Percentiles rank a stretch among this genome's conserved stretches.
These are phyloP conservation scores for Arvicanthis niloticus DNA, from an alignment of 2,113 vertebrate species.

Conservation along the genomic window DNA sequence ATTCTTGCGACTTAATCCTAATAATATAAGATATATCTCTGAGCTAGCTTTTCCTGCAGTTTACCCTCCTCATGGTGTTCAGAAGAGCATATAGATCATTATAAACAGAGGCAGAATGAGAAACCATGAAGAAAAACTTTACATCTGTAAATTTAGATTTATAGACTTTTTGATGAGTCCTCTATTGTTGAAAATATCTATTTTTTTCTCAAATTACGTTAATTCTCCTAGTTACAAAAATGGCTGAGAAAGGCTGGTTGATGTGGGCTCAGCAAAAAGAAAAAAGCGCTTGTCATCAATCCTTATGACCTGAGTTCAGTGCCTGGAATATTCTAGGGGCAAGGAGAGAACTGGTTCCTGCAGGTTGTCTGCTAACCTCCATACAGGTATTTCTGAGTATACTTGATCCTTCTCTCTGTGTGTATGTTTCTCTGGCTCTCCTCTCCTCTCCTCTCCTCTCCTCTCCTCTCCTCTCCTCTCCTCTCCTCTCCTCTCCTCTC, in stretches of 20 bases:
- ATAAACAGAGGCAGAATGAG: neutral
- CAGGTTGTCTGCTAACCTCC: neutral
- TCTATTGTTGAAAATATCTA: neutral
- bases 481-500: neutral
- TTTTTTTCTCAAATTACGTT: neutral
- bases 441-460: neutral
- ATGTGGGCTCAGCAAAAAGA: neutral
- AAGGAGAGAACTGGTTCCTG: neutral
- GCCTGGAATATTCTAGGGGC: neutral
- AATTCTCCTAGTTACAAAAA: constrained; percentile 1
- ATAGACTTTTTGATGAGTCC: neutral
- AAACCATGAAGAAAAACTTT: neutral
- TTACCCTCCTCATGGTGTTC: neutral
- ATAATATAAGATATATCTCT: neutral
- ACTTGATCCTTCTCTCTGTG: neutral
- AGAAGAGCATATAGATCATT: neutral
- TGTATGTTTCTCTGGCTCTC: neutral
- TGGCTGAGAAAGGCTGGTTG: neutral
- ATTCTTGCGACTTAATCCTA: constrained; percentile 9
- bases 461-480: neutral
- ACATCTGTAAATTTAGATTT: neutral
- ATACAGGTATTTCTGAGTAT: neutral
- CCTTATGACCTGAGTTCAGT: no score
- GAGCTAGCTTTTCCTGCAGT: neutral
- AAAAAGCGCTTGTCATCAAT: no score